Conservation (phyloP, 2,113 vertebrate species). For the Catharus minimus region DNA sequence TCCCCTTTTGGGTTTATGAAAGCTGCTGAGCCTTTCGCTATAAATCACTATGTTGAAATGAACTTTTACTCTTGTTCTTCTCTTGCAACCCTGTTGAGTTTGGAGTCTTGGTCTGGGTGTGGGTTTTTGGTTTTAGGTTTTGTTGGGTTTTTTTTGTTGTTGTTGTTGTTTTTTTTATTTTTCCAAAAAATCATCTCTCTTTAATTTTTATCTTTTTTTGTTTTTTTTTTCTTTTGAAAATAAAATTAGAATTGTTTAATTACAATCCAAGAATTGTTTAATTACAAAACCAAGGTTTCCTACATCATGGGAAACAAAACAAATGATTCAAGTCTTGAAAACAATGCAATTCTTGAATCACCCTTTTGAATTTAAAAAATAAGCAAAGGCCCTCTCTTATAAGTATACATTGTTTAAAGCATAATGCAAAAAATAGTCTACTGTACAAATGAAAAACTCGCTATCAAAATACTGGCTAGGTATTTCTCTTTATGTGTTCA, state of each 20-base stretch:
- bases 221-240: not conserved
- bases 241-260: not conserved
- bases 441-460: not conserved
- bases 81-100: not conserved
- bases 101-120: not conserved
- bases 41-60: slow-evolving; percentile 74
- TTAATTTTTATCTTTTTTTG: not conserved
- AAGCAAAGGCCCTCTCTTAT: not conserved
- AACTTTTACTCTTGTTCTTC: slow-evolving; percentile 67
- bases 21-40: slow-evolving; percentile 72
- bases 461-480: not conserved
- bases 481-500: slow-evolving; percentile 1
- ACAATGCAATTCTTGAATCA: not conserved
- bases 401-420: not conserved
- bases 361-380: not conserved
- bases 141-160: not conserved
- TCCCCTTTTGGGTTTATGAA: slow-evolving; percentile 76
- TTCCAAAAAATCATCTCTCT: not conserved
- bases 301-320: not conserved
- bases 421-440: not conserved
- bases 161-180: not conserved
- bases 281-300: not conserved
- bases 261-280: not conserved
- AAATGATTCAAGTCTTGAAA: not conserved
- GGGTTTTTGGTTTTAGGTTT: not conserved